A percentile compares a stretch with the other conserved stretches of the same genome.
These are phyloP conservation scores for Drosophila prosaltans DNA, from an alignment of 1,140 invertebrate genomes.

Conservation along the genomic window DNA sequence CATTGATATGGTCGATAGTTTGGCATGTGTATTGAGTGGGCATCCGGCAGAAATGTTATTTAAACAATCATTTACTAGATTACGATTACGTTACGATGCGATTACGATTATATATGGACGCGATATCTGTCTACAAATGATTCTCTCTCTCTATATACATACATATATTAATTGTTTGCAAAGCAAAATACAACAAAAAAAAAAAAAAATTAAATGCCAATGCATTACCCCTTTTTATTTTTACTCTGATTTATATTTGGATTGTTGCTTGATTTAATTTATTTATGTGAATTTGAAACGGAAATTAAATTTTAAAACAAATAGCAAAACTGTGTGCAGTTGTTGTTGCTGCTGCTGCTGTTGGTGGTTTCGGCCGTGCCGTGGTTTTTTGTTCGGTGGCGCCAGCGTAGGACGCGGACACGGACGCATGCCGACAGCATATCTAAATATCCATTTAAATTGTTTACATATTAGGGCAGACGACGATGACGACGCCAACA, in stretches of 20 bases:
- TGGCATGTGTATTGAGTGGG: slow-evolving; percentile 75
- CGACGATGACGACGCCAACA: slow-evolving; percentile 32
- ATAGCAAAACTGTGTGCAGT: slow-evolving; percentile 51
- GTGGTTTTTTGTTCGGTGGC: slow-evolving; percentile 16
- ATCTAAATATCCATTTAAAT: slow-evolving; percentile 81
- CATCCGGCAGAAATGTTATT: slow-evolving; percentile 63
- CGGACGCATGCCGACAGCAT: slow-evolving; percentile 51
- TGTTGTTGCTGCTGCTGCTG: slow-evolving; percentile 18
- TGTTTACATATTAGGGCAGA: slow-evolving; percentile 68
- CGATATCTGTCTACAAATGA: slow-evolving; percentile 51
- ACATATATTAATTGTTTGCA: slow-evolving; percentile 49
- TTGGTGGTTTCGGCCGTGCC: neutral
- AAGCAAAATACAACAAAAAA: neutral
- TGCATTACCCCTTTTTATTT: slow-evolving; percentile 33
- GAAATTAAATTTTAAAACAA: slow-evolving; percentile 83
- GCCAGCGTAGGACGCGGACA: slow-evolving; percentile 31
- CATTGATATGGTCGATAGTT: slow-evolving; percentile 39
- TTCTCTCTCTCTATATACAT: slow-evolving; percentile 17
- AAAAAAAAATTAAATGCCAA: slow-evolving; percentile 20
- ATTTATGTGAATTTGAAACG: slow-evolving; percentile 83
- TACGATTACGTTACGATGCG: slow-evolving; percentile 28
- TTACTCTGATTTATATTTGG: slow-evolving; percentile 38
- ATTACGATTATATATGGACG: slow-evolving; percentile 47
- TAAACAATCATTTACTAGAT: slow-evolving; percentile 55
- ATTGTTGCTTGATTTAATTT: slow-evolving; percentile 68